phyloP scores from a whole-genome alignment of 2,113 vertebrate genomes.

The Tachysurus fulvidraco region DNA sequence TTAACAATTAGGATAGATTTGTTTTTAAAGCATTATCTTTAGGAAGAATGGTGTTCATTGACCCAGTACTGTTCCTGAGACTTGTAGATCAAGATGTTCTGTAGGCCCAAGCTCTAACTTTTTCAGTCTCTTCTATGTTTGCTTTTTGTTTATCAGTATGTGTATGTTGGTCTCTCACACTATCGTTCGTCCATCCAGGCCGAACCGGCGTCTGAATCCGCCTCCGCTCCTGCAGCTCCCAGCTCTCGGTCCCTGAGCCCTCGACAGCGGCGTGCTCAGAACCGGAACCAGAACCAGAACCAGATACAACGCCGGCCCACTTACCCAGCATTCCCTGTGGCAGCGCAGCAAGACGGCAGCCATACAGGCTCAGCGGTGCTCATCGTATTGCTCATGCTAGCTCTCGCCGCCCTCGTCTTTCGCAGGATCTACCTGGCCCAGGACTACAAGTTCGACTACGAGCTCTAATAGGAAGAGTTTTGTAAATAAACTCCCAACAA shows the following conservation, averaged over 20 bases:
- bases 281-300: constrained; percentile 70
- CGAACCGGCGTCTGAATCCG: constrained; percentile 57
- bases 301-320: constrained; percentile 68
- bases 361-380: constrained; percentile 81
- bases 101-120: not conserved
- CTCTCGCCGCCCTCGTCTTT: constrained; percentile 90
- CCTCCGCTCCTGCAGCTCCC: constrained; percentile 49
- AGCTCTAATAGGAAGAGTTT: constrained; percentile 75
- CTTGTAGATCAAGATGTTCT: not conserved
- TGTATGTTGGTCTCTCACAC: not conserved
- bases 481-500: not conserved
- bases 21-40: not conserved
- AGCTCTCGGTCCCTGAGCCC: constrained; percentile 78
- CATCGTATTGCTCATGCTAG: constrained; percentile 89
- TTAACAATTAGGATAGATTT: too few relatives aligned
- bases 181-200: constrained; percentile 59
- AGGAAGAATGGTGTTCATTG: not conserved
- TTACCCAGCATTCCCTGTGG: constrained; percentile 71
- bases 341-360: constrained; percentile 73
- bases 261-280: constrained; percentile 85
- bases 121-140: not conserved
- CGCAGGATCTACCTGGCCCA: constrained; percentile 91
- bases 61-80: not conserved
- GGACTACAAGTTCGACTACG: constrained; percentile 91
- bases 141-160: not conserved